Base-by-base conservation (phyloP, 1,140 invertebrate species). In the Lineus longissimus region DNA sequence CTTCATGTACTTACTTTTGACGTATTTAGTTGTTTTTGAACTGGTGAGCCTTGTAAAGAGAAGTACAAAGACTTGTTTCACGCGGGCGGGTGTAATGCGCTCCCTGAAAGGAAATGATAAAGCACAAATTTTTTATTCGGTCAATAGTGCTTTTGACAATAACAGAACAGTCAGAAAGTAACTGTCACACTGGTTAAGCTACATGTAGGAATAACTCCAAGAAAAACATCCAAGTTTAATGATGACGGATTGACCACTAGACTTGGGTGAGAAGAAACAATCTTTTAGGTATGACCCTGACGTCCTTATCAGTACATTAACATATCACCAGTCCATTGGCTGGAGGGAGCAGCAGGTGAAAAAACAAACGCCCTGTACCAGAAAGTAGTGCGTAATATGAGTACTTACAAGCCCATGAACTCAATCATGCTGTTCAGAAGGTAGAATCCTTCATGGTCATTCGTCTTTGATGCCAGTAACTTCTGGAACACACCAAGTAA, bases 401-500 rank as follows among this genome's bases (percentile, higher is more conserved):
- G 80, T 15, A 83, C 88, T 89, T 84, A 90, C 87, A 82, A 81
- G 62, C 88, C 86, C 70, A 90, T 85, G 75, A 93, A 84, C 76
- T 89, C 87, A 43, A 97, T 85, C 58, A 98, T 86, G 58, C 85
- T 87, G 79, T 95, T 91, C 27, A 98, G 85, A 1, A 99, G 81
- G 75, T 91, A 88, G 78, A 98, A 97, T 29, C 95, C 96, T 84
- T 98, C 94, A 71, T 97, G 93, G 82, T 98, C 96, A 76, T 97
- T 95, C 0, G 88, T 86, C 84, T 95, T 96, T 0, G 94, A 97
- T 2, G 94, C 91, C 69, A 97, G 94, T 64, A 98, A 82, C 82
- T 98, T 97, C 77, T 98, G 95, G 78, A 97, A 98, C 19, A 98
- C 90, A 23, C 95, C 95, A 11, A 99, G 80, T 63, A 98, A 85